phyloP scores from a whole-genome alignment of 2,888 invertebrate species.

The Microplitis manilae region DNA sequence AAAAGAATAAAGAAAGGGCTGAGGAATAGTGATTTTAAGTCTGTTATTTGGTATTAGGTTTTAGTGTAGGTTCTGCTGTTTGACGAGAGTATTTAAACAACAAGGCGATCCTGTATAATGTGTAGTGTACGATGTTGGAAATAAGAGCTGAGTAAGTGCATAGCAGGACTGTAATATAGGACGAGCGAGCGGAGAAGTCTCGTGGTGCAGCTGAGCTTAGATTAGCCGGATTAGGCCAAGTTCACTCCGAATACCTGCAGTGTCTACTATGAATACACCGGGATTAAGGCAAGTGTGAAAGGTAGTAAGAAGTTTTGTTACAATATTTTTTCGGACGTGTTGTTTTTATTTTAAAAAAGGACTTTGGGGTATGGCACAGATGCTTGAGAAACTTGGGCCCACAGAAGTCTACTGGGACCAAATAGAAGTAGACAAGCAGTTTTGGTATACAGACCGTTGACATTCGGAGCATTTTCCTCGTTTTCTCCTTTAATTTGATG shows the following conservation, averaged over 20 bases:
- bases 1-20: background rate
- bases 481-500: background rate
- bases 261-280: slow-evolving; percentile 26
- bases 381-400: background rate
- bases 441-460: background rate
- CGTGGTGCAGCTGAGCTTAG: slow-evolving; percentile 62
- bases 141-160: background rate
- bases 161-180: background rate
- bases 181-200: background rate
- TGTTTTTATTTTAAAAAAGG: background rate
- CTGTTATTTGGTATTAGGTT: background rate
- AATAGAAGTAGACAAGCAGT: background rate
- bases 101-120: background rate
- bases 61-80: background rate
- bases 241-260: slow-evolving; percentile 29
- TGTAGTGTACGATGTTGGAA: background rate
- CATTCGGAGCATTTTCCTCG: slow-evolving; percentile 21
- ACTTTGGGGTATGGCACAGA: background rate
- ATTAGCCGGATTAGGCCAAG: slow-evolving; percentile 65
- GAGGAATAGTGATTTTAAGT: background rate
- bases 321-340: slow-evolving; percentile 2
- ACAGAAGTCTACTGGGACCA: background rate
- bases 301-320: slow-evolving; percentile 19
- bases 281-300: slow-evolving; percentile 26
- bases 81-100: slow-evolving; percentile 17